Evolutionary conservation across 1,140 invertebrate species (phyloP).

Genomic region (Sarcophaga peregrina): DNA sequence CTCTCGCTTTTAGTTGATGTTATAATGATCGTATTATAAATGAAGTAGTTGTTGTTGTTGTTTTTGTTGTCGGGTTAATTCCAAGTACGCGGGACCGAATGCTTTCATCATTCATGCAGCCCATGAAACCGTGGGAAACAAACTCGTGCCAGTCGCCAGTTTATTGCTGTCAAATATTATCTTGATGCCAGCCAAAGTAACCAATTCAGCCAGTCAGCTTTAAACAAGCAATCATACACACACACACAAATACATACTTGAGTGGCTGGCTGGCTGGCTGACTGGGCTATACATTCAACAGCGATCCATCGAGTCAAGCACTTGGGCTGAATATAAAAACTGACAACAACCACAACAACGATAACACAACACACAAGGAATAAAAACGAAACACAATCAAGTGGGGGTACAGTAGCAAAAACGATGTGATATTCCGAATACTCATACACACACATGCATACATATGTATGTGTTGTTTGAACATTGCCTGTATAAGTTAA

Average conservation of each 20-base stretch:
- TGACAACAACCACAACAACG: not conserved
- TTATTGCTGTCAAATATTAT: constrained; percentile 67
- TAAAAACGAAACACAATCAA: not conserved
- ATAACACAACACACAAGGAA: not conserved
- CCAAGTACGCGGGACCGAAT: constrained; percentile 36
- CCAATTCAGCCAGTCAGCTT: constrained; percentile 57
- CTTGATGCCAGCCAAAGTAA: constrained; percentile 58
- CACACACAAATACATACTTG: not conserved
- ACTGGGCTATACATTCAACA: not conserved
- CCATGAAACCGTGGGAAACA: constrained; percentile 65
- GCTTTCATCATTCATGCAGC: constrained; percentile 47
- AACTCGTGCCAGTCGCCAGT: constrained; percentile 66
- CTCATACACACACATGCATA: too few species aligned
- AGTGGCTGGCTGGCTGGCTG: too few species aligned
- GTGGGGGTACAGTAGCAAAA: constrained; percentile 35
- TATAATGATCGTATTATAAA: constrained; percentile 41
- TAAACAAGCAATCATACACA: not conserved
- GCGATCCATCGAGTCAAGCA: not conserved
- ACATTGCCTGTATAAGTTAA: too few species aligned
- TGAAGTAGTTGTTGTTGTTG: constrained; percentile 20
- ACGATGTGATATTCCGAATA: not conserved
- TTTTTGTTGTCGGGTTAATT: constrained; percentile 28
- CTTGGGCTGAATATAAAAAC: not conserved
- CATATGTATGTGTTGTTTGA: too few species aligned
- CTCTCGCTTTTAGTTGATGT: not conserved